A percentile compares a stretch with the other conserved stretches of the same genome.
phyloP scores from a whole-genome alignment of 2,113 vertebrate genomes.

The Tragelaphus scriptus region DNA sequence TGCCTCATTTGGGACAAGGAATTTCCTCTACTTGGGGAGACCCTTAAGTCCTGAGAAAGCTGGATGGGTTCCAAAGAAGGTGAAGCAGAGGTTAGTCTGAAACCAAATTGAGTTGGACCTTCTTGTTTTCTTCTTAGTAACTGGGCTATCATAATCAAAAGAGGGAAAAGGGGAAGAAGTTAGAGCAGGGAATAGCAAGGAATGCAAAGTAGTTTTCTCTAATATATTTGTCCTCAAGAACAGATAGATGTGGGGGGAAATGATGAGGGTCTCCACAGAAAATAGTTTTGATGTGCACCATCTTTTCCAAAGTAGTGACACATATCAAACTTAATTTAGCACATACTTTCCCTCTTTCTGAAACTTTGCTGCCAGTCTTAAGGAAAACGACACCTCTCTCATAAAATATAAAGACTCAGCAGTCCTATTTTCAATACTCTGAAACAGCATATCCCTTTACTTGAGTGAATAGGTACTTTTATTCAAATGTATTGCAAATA shows the following conservation, averaged over 20 bases:
- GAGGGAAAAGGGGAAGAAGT: not conserved
- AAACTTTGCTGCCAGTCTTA: not conserved
- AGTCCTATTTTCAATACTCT: not conserved
- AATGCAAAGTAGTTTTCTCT: not conserved
- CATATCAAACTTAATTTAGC: not conserved
- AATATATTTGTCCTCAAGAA: not conserved
- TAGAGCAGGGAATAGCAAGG: not conserved
- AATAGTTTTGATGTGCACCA: not conserved
- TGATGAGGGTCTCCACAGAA: not conserved
- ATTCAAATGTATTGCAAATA: not conserved
- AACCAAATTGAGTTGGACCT: not conserved
- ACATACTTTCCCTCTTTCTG: not conserved
- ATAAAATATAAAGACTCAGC: not conserved
- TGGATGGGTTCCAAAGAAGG: not conserved
- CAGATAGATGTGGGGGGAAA: not conserved
- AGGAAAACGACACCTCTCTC: not conserved
- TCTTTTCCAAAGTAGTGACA: not conserved
- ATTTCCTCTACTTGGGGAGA: not conserved
- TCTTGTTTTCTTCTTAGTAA: not conserved
- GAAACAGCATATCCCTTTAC: not conserved
- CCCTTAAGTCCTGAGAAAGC: not conserved
- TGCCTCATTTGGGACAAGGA: not conserved
- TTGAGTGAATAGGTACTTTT: not conserved
- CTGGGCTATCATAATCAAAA: not conserved
- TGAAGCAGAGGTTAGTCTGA: not conserved